phyloP scores from a whole-genome alignment of 2,113 vertebrate genomes.

The Sylvilagus bachmani region DNA sequence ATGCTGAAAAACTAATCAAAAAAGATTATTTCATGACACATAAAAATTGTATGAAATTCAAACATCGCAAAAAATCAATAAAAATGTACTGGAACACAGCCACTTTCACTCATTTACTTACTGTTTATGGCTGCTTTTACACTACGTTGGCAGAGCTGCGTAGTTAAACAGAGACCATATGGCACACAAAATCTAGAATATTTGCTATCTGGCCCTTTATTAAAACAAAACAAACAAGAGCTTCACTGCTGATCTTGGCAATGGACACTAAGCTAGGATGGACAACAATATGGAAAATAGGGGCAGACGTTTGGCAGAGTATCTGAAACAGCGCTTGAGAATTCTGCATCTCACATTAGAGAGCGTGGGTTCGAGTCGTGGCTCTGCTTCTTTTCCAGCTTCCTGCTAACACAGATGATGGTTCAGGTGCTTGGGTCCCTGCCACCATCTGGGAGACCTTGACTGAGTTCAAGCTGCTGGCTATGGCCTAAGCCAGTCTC shows the following conservation, averaged over 20 bases:
- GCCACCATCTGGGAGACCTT: no score
- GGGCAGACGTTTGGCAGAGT: no score
- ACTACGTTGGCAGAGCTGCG: not conserved
- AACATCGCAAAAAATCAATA: not conserved
- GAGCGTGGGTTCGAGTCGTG: no score
- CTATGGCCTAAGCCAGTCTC: no score
- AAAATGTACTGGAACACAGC: not conserved
- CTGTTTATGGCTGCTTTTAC: constrained; percentile 10
- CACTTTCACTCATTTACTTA: constrained; percentile 23
- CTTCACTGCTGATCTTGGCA: constrained; percentile 37
- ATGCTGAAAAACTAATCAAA: constrained; percentile 9
- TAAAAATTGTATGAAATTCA: constrained; percentile 65
- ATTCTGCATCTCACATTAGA: no score
- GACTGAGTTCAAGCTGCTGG: no score
- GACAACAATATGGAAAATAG: constrained; percentile 23
- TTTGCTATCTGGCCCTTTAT: constrained; percentile 31
- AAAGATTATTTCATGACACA: constrained; percentile 49
- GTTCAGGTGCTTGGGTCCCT: no score
- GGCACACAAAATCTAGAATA: constrained; percentile 7
- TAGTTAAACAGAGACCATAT: constrained; percentile 33
- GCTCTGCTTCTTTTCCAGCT: no score
- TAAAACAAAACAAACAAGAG: not conserved
- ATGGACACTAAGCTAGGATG: not conserved
- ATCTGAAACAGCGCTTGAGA: no score
- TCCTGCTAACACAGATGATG: no score